Evolutionary conservation across 2,797 vertebrate genomes (phyloP).

Genomic region (Podargus strigoides): DNA sequence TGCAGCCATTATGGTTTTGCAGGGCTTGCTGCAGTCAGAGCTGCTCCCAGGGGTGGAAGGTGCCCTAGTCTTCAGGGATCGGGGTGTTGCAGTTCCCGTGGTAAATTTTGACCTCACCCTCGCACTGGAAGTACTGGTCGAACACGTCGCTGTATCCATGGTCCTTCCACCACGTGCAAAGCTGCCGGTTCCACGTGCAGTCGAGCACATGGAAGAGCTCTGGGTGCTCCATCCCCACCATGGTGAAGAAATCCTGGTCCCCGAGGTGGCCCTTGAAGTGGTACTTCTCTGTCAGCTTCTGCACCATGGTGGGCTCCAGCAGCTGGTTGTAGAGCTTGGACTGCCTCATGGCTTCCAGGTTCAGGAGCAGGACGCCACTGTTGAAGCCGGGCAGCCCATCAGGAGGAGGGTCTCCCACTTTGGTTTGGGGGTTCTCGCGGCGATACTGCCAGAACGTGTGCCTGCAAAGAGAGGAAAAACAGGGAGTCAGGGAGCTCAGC

Average conservation of each 20-base stretch:
- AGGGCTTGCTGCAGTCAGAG: not conserved
- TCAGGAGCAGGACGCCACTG: slow-evolving; percentile 91
- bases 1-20: not conserved
- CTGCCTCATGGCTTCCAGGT: slow-evolving; percentile 88
- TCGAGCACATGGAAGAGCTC: slow-evolving; percentile 86
- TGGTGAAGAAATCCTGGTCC: slow-evolving; percentile 98
- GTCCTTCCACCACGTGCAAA: slow-evolving; percentile 97
- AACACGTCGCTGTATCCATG: slow-evolving; percentile 92
- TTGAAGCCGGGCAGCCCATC: slow-evolving; percentile 94
- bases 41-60: not conserved
- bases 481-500: not conserved
- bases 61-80: slow-evolving; percentile 83
- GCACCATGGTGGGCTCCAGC: slow-evolving; percentile 81
- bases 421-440: slow-evolving; percentile 87
- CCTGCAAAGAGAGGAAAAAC: slow-evolving; percentile 68
- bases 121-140: slow-evolving; percentile 86
- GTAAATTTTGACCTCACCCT: slow-evolving; percentile 86
- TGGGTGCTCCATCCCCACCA: slow-evolving; percentile 95
- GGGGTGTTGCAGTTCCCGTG: slow-evolving; percentile 95
- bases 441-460: slow-evolving; percentile 98
- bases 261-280: slow-evolving; percentile 93
- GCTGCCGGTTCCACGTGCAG: slow-evolving; percentile 96
- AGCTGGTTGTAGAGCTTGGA: slow-evolving; percentile 88
- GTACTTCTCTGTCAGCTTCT: slow-evolving; percentile 86
- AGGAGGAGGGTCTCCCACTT: slow-evolving; percentile 88